Evolutionary conservation across 2,113 vertebrate genomes (phyloP), one percentile per base, ranked within the genome.

Genomic region (Lamprologus sp.): DNA sequence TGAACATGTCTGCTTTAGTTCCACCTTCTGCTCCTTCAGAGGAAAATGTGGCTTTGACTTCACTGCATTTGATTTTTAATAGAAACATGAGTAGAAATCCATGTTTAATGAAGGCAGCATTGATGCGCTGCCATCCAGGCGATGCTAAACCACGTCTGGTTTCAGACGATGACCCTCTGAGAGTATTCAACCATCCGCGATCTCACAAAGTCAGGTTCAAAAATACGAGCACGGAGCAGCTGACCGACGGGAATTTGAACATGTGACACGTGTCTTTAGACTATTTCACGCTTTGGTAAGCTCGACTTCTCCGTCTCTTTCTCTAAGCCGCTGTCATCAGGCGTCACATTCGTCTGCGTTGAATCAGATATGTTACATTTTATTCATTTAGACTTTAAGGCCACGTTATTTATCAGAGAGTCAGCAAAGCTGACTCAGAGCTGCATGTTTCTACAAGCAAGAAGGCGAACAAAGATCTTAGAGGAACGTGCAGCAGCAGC

Each of bases 161-260:
- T 19, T 63, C 17, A 35, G 31, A 65, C 56, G 3, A 15, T 0
- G 13, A 31, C 10, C 10, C 31, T 65, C 17, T 63, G 58, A 37
- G 19, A 65, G 31, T 4, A 33, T 63, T 19, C 15, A 58, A 28
- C 26, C 28, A 33, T 19, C 56, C 2, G 0, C 2, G 0, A 60
- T 33, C 55, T 31, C 28, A 17, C 56, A 60, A 33, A 60, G 28
- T 60, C 28, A 19, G 28, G 28, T 10, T 9, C 15, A 60, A 33
- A 60, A 33, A 6, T 3, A 33, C 2, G 8, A 17, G 14, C 6
- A 17, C 2, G 26, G 26, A 60, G 58, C 58, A 63, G 17, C 31
- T 12, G 58, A 33, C 8, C 8, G 6, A 63, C 17, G 1, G 17
- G 9, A 35, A 58, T 58, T 31, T 11, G 31, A 63, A 63, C 31